phyloP scores from a whole-genome alignment of 2,888 invertebrate species.

The Morpho achilles region DNA sequence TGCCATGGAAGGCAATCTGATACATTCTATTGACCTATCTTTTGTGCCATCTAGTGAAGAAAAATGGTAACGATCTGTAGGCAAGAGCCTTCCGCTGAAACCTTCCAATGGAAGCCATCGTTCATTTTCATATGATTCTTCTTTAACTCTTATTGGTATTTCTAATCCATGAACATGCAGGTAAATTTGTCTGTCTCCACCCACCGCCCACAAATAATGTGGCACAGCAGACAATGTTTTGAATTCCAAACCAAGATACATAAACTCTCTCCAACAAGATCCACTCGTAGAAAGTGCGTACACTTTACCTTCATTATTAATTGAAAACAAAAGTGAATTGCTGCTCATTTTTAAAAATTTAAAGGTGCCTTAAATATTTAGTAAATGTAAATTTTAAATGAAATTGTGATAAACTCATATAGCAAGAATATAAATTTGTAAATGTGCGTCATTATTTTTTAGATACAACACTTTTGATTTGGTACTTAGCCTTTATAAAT shows the following conservation, averaged over 20 bases:
- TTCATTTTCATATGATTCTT: slow-evolving; percentile 96
- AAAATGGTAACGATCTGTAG: slow-evolving; percentile 92
- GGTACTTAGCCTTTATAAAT: too few relatives aligned
- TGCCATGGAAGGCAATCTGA: slow-evolving; percentile 93
- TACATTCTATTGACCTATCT: slow-evolving; percentile 88
- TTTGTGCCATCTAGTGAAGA: slow-evolving; percentile 90
- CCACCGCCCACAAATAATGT: slow-evolving; percentile 94
- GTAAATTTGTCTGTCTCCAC: slow-evolving; percentile 95
- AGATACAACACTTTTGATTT: too few relatives aligned
- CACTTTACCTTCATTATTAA: slow-evolving; percentile 93
- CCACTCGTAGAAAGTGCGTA: slow-evolving; percentile 90
- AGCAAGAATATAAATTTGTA: too few relatives aligned
- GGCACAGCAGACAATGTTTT: slow-evolving; percentile 92
- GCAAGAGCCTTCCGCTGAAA: slow-evolving; percentile 89
- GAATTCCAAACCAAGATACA: slow-evolving; percentile 91
- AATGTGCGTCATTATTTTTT: too few relatives aligned
- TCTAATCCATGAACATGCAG: slow-evolving; percentile 94
- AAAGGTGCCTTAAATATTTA: not conserved
- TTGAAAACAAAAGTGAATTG: slow-evolving; percentile 87
- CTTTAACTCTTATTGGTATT: slow-evolving; percentile 93
- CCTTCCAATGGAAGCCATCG: slow-evolving; percentile 95
- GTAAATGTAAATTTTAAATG: too few relatives aligned
- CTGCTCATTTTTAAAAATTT: slow-evolving; percentile 63
- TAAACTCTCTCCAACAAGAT: slow-evolving; percentile 91
- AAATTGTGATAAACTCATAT: too few relatives aligned